Conservation (phyloP, 2,888 invertebrate genomes). For the Leucoma salicis region DNA sequence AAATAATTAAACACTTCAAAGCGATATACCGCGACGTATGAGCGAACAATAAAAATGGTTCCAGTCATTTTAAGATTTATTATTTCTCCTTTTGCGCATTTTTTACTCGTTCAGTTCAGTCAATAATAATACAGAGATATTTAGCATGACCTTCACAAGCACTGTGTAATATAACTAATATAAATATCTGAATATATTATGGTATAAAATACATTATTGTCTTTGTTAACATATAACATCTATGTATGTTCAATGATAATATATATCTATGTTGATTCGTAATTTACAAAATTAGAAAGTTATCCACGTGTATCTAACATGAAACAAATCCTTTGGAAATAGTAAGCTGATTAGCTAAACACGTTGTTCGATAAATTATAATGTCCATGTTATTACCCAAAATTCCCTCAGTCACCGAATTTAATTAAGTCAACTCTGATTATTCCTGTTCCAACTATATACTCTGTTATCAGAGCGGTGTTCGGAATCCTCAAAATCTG, state of each 20-base stretch:
- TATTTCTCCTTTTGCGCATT: constrained; percentile 29
- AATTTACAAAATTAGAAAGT: too few species aligned
- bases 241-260: too few species aligned
- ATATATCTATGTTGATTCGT: too few species aligned
- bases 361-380: constrained; percentile 23
- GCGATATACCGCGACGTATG: constrained; percentile 38
- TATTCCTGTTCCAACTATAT: constrained; percentile 19
- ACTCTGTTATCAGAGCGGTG: constrained; percentile 21
- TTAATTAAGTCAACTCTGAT: constrained; percentile 23
- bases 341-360: constrained; percentile 4
- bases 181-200: too few species aligned
- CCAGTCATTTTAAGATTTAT: constrained; percentile 22
- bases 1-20: constrained; percentile 48
- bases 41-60: constrained; percentile 35
- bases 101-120: too few species aligned
- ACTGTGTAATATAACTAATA: too few species aligned
- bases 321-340: constrained; percentile 23
- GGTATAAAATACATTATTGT: too few species aligned
- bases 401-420: constrained; percentile 17
- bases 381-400: constrained; percentile 16
- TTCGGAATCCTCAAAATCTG: constrained; percentile 32
- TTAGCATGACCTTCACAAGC: too few species aligned
- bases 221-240: too few species aligned
- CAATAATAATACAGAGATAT: too few species aligned
- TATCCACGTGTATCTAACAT: too few species aligned